Percentiles rank a stretch among this genome's conserved stretches.
Evolutionary conservation across 2,888 invertebrate genomes (phyloP).

Genomic region (Dromius quadrimaculatus): DNA sequence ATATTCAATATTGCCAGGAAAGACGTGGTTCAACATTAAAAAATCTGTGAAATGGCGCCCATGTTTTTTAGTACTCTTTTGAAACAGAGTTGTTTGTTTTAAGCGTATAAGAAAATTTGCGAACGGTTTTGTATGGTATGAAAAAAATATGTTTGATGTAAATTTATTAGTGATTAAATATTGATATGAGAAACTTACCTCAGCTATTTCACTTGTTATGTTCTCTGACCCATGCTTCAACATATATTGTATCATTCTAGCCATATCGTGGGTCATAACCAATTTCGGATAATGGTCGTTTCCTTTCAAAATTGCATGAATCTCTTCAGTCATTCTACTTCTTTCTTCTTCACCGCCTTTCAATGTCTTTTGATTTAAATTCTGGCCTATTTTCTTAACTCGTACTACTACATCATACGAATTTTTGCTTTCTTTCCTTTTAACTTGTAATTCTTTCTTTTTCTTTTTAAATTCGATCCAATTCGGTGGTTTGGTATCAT

Average conservation of each 20-base stretch:
- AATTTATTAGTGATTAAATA: too few species aligned
- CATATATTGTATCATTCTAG: slow-evolving; percentile 89
- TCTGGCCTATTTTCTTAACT: slow-evolving; percentile 74
- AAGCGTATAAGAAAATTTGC: too few species aligned
- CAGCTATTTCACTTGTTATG: slow-evolving; percentile 76
- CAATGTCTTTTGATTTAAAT: slow-evolving; percentile 66
- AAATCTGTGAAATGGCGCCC: too few species aligned
- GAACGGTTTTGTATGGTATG: too few species aligned
- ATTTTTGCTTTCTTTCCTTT: slow-evolving; percentile 73
- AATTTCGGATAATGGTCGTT: slow-evolving; percentile 75
- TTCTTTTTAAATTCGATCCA: slow-evolving; percentile 83
- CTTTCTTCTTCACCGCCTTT: slow-evolving; percentile 72
- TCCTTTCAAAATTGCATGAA: slow-evolving; percentile 73
- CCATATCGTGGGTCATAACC: slow-evolving; percentile 87
- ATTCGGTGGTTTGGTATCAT: slow-evolving; percentile 69
- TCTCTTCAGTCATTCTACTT: slow-evolving; percentile 71
- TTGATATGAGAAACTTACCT: too few species aligned
- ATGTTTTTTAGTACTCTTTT: too few species aligned
- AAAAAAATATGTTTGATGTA: too few species aligned
- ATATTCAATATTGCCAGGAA: too few species aligned
- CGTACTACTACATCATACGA: slow-evolving; percentile 69
- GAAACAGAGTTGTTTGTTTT: too few species aligned
- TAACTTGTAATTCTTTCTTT: slow-evolving; percentile 77
- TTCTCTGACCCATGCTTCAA: slow-evolving; percentile 78
- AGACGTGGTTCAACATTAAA: too few species aligned